Conservation (phyloP, 2,797 vertebrate species). For the Argya squamiceps region DNA sequence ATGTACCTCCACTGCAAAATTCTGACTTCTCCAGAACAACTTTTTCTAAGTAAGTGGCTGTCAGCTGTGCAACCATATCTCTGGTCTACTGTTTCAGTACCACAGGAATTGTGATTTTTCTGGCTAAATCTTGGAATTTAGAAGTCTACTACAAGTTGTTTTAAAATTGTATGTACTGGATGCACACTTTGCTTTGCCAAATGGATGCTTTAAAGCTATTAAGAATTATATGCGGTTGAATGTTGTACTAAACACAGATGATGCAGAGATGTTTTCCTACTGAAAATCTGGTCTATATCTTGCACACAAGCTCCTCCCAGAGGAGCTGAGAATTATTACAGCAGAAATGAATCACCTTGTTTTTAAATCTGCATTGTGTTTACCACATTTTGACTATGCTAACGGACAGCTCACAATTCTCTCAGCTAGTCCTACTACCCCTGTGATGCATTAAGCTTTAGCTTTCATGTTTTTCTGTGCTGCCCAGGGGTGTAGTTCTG, state of each 20-base stretch:
- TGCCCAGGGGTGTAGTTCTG: not conserved
- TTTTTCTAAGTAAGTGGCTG: not conserved
- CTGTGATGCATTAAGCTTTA: not conserved
- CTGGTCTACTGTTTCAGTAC: not conserved
- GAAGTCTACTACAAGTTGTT: not conserved
- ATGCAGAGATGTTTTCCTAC: not conserved
- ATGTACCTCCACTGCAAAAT: not conserved
- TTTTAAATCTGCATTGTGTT: not conserved
- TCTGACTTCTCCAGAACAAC: not conserved
- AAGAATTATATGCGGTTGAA: not conserved
- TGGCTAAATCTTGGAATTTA: not conserved
- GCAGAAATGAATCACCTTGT: not conserved
- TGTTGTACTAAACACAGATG: not conserved
- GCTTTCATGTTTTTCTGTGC: not conserved
- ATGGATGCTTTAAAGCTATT: not conserved
- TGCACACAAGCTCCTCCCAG: slow-evolving; percentile 65
- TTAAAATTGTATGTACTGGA: not conserved
- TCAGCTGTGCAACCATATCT: not conserved
- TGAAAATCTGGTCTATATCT: not conserved
- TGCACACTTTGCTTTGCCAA: not conserved
- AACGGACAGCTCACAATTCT: not conserved
- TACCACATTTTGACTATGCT: not conserved
- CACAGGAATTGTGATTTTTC: not conserved
- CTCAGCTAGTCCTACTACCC: not conserved
- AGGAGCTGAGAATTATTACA: slow-evolving; percentile 54